Evolutionary conservation across 2,113 vertebrate species (phyloP), one percentile per base, ranked within the genome.

Genomic region (Mustela nigripes): DNA sequence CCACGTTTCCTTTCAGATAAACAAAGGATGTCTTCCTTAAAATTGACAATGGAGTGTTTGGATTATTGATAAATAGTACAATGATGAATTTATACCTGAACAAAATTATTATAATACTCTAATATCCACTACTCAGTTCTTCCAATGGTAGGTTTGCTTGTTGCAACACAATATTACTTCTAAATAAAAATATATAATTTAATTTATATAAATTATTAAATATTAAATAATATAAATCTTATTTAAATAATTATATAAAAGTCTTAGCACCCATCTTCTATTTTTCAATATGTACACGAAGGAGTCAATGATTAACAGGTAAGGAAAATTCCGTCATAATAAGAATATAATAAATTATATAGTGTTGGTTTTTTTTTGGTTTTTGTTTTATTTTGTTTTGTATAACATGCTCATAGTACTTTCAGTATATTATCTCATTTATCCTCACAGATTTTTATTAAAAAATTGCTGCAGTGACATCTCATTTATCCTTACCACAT

Each of bases 371-470:
- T 62, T 26, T 26, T 24, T 62, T 26, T 8, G 5, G 53, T 18
- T 56, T 56, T 56, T 67, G 33, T 11, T 74, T 67, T 36, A 18
- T n/a, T 69, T 69, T 69, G 67, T 71, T 96, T 78, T 63, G 1
- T 53, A 50, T 83, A 81, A 56, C 62, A 58, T 86, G 7, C 21
- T 83, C 56, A 89, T 24, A 69, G 28, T 81, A 71, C 18, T 91
- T 93, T 93, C 12, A 94, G 82, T 62, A 94, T 89, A 97, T 89
- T 94, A 92, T 90, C 71, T 85, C 45, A 79, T 60, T 94, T 82
- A 90, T 89, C 18, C 19, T 87, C 80, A 53, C 22, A 91, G 19
- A 94, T 85, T 95, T 95, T 97, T 89, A 93, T 89, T 95, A 81
- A 83, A 94, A 84, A 91, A 56, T 92, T 93, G 16, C 28, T 89